Evolutionary conservation across 2,113 vertebrate genomes (phyloP), one percentile per base, ranked within the genome.

Genomic region (Rhinolophus sinicus): DNA sequence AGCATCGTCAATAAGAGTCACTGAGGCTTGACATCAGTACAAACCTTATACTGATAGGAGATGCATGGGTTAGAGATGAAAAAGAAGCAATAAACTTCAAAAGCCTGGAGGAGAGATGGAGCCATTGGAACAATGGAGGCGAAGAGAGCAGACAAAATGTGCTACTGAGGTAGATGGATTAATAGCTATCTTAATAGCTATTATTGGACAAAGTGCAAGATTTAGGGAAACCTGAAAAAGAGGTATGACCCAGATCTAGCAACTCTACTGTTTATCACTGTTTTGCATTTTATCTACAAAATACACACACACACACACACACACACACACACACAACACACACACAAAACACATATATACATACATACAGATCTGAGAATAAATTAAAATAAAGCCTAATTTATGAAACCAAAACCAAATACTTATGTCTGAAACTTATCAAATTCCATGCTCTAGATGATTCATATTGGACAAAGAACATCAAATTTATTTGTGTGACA

Each of bases 381-480:
- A 75, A 75, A 82, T 78, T 64, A 69, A 82, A 88, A 81, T 88
- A 73, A 44, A 90, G 10, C 15, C 7, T 9, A 30, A 84, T 16
- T 38, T 90, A 56, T 76, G 28, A 92, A 94, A 84, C 38, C 75
- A 82, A 95, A 92, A 77, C 47, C 2, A 69, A 80, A 52, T 50
- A 82, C 0, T 67, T 76, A 58, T 52, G 92, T 89, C 33, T 86
- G 91, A 44, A 92, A 83, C 15, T 62, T 86, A 75, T 70, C 18
- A 50, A 70, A 58, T 9, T 35, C 12, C 14, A 80, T 56, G 24
- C 93, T 35, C 5, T 64, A 72, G 1, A n/a, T 58, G 9, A 67
- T 88, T 93, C 4, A 24, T 54, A 30, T 54, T 40, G 8, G 11
- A 81, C 72, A 6, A 60, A 56, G 56, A 33, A 70, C 67, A n/a